Evolutionary conservation across 2,797 vertebrate species (phyloP), one percentile per base, ranked within the genome.

Genomic region (Tokudaia muenninki): DNA sequence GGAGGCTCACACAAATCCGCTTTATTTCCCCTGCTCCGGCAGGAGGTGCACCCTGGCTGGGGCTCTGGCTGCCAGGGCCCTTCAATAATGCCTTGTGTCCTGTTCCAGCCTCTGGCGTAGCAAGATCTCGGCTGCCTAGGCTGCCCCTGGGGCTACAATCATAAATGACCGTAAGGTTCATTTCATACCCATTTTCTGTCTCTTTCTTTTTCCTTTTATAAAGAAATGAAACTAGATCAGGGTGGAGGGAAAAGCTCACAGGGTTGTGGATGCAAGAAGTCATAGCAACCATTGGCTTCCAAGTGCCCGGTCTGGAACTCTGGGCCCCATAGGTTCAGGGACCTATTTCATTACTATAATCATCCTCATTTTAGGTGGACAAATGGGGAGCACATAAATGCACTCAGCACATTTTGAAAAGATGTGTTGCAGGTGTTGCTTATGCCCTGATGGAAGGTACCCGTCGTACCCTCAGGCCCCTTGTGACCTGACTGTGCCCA

Each of bases 51-150:
- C 96, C 95, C 96, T 90, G 97, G 95, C 97, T 96, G 0, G 75
- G 19, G 91, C 83, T 92, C 80, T 0, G 6, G 96, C 96, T 61
- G 67, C 95, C 65, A 47, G 87, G 97, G 94, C 26, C 94, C 95
- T 98, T 97, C 98, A 98, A 98, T 97, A 96, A 93, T 67, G 97
- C 98, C 98, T 97, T 98, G 98, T 98, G 96, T 83, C 16, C 0
- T 0, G 41, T 3, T 63, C 96, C 61, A 86, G 21, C 41, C 94
- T 31, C 88, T 78, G 92, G 2, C 3, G 19, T 5, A 83, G 93
- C 89, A 96, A 19, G 7, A 87, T 78, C 63, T 89, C 19, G 8
- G 95, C 67, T 34, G 75, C 84, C 87, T 67, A 47, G 94, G 82
- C 79, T 0, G 3, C 87, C 50, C 13, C 0, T 19, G 81, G 37